Evolutionary conservation across 2,797 vertebrate species (phyloP).

Genomic region (Eidolon dupreanum): DNA sequence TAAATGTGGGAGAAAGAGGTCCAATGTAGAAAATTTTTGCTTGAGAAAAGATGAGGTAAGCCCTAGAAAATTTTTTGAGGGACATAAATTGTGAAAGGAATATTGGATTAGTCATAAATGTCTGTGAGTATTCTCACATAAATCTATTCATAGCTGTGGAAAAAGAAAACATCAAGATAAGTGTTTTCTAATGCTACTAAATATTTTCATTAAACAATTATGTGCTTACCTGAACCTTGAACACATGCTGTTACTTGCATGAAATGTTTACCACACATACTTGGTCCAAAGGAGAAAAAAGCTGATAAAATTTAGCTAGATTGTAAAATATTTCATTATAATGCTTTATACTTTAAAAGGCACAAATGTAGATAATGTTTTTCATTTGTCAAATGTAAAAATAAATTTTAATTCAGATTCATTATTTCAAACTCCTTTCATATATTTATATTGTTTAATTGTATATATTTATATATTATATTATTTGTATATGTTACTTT

Average conservation of each 20-base stretch:
- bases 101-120: slow-evolving; percentile 43
- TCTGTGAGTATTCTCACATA: background rate
- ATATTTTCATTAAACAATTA: slow-evolving; percentile 81
- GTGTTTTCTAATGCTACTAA: slow-evolving; percentile 69
- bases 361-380: background rate
- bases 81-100: slow-evolving; percentile 27
- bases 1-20: background rate
- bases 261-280: slow-evolving; percentile 67
- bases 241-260: slow-evolving; percentile 70
- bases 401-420: background rate
- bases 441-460: background rate
- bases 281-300: slow-evolving; percentile 38
- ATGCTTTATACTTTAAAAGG: background rate
- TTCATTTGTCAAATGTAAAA: background rate
- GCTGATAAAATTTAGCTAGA: background rate
- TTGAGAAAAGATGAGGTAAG: background rate
- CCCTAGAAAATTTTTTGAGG: slow-evolving; percentile 40
- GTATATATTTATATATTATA: background rate
- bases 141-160: slow-evolving; percentile 67
- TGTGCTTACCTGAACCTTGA: slow-evolving; percentile 73
- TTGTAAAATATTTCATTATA: background rate
- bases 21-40: background rate
- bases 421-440: background rate
- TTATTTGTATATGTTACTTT: background rate
- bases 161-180: slow-evolving; percentile 60